Base-by-base conservation (phyloP, 2,113 vertebrate species). In the Psettodes erumei region DNA sequence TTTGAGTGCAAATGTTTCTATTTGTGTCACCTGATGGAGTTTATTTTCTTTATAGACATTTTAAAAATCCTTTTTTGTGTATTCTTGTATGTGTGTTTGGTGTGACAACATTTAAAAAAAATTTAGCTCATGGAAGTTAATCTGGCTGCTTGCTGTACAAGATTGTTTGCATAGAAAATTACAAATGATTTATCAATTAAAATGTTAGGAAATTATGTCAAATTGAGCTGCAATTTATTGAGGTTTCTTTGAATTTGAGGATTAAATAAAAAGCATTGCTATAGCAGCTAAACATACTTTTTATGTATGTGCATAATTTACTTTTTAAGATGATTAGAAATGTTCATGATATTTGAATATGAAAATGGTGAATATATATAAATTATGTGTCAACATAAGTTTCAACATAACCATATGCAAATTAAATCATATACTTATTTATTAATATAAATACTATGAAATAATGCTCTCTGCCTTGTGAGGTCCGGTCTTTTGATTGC, bases 21-120 rank as follows among this genome's bases (percentile, higher is more conserved):
- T 67, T 4, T 64, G 6, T 68, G 19, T 54, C 21, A 2, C 10
- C 25, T 23, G 1, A 9, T 7, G 10, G 68, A 21, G 15, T 45
- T 25, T 45, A 25, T 45, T 35, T 59, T 1, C 8, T 47, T 37
- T 33, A 54, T 11, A 28, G 23, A 35, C 11, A 8, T 56, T 45
- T 58, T 48, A 9, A 37, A 8, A 59, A 12, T 3, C 2, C 1
- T 37, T 48, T 13, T 60, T 27, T 58, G 4, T 13, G 3, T 6
- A 8, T 63, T 47, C 0, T 21, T 47, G 15, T 28, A 23, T 27
- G n/a, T 45, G 28, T 48, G 3, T 35, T 33, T 23, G 21, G 3
- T 37, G 2, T 25, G 23, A 18, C 35, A 19, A 21, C 45, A n/a
- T 45, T 65, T 47, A 6, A 81, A 82, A 77, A n/a, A 67, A 73